Conservation (phyloP, 2,797 vertebrate species). For the Urocyon cinereoargenteus region DNA sequence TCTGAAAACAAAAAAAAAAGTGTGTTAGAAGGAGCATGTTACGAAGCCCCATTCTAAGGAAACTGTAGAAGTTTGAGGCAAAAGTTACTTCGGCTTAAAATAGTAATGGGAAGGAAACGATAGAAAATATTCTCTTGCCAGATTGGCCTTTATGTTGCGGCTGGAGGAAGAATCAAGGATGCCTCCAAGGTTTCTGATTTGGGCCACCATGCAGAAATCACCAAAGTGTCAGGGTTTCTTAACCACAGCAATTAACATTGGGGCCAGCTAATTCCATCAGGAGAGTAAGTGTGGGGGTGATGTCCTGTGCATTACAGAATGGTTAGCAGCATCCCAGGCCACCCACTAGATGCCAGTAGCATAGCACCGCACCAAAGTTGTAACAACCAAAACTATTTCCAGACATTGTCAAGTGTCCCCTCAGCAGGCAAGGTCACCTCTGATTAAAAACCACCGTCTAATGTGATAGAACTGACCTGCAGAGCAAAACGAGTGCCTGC, state of each 20-base stretch:
- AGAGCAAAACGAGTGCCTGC: neutral
- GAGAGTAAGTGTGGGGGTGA: fast-evolving
- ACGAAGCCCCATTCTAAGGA: neutral
- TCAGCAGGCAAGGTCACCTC: neutral
- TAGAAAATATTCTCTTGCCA: neutral
- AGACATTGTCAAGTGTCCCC: neutral
- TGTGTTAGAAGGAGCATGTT: neutral
- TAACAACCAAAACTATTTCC: neutral
- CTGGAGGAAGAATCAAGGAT: neutral
- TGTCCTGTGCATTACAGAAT: neutral
- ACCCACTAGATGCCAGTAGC: neutral
- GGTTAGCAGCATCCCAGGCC: neutral
- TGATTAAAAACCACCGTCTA: neutral
- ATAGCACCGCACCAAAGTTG: neutral
- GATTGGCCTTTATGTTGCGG: neutral
- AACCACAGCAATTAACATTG: neutral
- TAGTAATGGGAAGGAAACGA: neutral
- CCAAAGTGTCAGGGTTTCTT: neutral
- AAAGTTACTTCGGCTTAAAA: constrained; percentile 26
- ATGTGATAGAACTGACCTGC: neutral
- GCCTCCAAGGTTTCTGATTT: neutral
- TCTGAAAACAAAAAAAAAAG: neutral
- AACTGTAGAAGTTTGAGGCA: neutral
- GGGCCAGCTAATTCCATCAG: neutral
- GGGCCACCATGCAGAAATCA: neutral